Conservation (phyloP, 2,113 vertebrate species). For the Helogale parvula region DNA sequence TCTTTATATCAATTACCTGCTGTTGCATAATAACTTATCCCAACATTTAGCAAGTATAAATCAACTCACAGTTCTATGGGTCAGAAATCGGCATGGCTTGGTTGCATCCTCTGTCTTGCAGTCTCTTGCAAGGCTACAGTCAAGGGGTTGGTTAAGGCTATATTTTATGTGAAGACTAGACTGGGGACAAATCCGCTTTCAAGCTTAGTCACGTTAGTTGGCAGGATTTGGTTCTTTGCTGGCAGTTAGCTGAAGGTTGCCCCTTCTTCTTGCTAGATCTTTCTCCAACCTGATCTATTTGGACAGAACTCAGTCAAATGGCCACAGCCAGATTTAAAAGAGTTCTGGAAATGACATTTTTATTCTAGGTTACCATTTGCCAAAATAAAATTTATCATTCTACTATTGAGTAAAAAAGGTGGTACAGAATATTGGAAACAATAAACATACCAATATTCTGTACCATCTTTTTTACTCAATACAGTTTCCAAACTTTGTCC, state of each 20-base stretch:
- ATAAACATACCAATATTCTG: too few species aligned
- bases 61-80: background rate
- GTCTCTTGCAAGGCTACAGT: background rate
- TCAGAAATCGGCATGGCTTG: background rate
- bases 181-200: background rate
- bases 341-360: background rate
- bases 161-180: background rate
- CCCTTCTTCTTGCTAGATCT: background rate
- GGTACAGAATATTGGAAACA: background rate
- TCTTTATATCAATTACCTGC: background rate
- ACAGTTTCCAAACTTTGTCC: background rate
- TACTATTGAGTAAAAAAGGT: background rate
- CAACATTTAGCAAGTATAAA: background rate
- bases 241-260: background rate
- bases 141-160: background rate
- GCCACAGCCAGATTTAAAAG: background rate
- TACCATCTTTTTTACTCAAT: background rate
- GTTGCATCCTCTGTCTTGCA: background rate
- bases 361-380: background rate
- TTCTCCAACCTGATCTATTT: background rate
- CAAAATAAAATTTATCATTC: slow-evolving; percentile 42
- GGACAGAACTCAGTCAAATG: background rate
- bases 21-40: background rate
- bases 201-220: background rate
- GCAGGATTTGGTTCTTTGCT: background rate